These are phyloP conservation scores for Anagyrus pseudococci DNA, from an alignment of 2,888 invertebrate genomes.

Conservation along the genomic window DNA sequence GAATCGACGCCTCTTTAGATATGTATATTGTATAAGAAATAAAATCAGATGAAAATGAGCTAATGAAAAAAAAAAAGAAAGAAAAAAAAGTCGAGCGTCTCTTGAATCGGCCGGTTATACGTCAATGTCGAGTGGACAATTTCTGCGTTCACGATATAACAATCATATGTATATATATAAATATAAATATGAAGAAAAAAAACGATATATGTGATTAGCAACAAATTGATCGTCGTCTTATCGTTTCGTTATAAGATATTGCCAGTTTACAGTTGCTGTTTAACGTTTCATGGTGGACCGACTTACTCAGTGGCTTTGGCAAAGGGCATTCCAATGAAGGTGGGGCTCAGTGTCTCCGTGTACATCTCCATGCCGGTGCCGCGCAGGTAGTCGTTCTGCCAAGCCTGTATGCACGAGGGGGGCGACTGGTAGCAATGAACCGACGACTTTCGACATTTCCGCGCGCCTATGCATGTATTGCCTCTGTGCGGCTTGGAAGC, in stretches of 20 bases:
- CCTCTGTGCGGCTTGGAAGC: no score
- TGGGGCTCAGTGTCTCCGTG: conserved; percentile 96
- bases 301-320: conserved; percentile 99
- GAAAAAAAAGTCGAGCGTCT: no score
- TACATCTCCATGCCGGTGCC: conserved; percentile 99
- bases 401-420: conserved; percentile 86
- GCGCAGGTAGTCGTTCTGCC: conserved; percentile 99
- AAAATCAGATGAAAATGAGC: no score
- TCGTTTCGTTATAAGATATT: no score
- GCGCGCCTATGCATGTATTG: conserved; percentile 65
- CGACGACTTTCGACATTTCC: conserved; percentile 59
- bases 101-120: conserved; percentile 46
- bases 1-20: no score
- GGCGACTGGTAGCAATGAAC: conserved; percentile 75
- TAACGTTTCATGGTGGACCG: conserved; percentile 63
- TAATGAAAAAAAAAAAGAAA: background rate
- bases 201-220: no score
- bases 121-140: background rate
- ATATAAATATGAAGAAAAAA: no score
- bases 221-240: no score
- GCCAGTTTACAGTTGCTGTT: conserved; percentile 45
- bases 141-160: no score
- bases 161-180: no score
- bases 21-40: no score
- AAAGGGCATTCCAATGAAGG: conserved; percentile 98